Base-by-base conservation (phyloP, 2,797 vertebrate genomes). In the Hydrolagus colliei region DNA sequence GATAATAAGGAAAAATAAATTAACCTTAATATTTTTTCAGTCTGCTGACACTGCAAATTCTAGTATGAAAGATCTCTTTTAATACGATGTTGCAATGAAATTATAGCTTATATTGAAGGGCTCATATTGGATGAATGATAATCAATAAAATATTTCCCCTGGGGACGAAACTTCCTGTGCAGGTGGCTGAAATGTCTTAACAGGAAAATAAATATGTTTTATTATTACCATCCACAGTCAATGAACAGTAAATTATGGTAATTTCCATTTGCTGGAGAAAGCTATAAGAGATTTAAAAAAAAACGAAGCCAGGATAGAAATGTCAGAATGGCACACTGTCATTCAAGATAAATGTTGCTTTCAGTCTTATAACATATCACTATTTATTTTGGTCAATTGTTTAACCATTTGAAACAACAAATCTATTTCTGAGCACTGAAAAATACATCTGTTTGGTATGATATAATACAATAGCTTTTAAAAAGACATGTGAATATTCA, bases 121-220 rank as follows among this genome's bases (percentile, higher is more conserved):
- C 79, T n/a, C 27, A 68, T 68, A 67, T 35, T 68, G 20, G 22
- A 82, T 35, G 78, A 82, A 32, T n/a, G 32, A 20, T 41, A 82
- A 84, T 84, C 79, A 71, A 84, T 71, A 84, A 84, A 84, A 68
- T 20, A 84, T 35, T 84, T 68, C 67, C 32, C 32, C 67, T n/a
- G 18, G 32, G 11, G 67, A 77, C 9, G 7, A 59, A 77, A 20
- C 59, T 22, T 68, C 65, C 79, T 84, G 79, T 84, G 65, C 32
- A 84, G 68, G 27, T 41, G 79, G 32, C 63, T 68, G 27, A 63
- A 68, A 82, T 41, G 27, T 68, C 14, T n/a, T 84, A 71, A 84
- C 65, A 84, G 16, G 65, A 84, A 84, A 71, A 18, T 27, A 84
- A 71, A 6, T 84, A n/a, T 16, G 32, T 84, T 84, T 84, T 84